Evolutionary conservation across 2,888 invertebrate genomes (phyloP).

Genomic region (Meloe dianella): DNA sequence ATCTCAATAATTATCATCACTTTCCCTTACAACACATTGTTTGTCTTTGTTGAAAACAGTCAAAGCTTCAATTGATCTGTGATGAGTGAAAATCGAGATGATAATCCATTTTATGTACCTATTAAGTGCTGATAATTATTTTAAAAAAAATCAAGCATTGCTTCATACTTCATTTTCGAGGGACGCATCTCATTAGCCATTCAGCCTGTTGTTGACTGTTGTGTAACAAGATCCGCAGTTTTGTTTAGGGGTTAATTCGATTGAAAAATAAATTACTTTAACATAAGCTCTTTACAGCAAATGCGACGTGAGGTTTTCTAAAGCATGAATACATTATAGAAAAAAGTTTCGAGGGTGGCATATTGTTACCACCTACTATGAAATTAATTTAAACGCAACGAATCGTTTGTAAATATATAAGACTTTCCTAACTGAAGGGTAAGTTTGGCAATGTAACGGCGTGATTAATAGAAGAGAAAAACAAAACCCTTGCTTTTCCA

Average conservation of each 20-base stretch:
- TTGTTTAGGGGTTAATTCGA: conserved; percentile 31
- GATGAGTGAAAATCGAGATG: neutral
- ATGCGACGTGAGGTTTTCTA: conserved; percentile 2
- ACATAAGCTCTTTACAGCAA: conserved; percentile 11
- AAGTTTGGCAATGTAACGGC: neutral
- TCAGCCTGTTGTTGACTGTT: conserved; percentile 9
- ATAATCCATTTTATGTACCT: neutral
- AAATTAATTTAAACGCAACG: neutral
- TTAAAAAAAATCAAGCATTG: neutral
- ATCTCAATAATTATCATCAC: neutral
- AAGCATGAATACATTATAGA: conserved; percentile 17
- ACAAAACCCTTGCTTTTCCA: neutral
- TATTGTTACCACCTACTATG: neutral
- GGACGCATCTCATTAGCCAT: conserved; percentile 20
- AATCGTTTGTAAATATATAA: neutral
- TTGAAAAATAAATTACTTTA: conserved; percentile 33
- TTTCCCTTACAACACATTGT: too few relatives aligned
- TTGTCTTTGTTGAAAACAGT: neutral
- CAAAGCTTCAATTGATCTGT: neutral
- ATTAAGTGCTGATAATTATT: neutral
- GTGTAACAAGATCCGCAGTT: conserved; percentile 27
- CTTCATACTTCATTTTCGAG: neutral
- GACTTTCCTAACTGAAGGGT: neutral
- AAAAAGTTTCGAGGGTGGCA: neutral
- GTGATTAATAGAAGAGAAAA: conserved; percentile 17